Evolutionary conservation across 2,797 vertebrate species (phyloP), one percentile per base, ranked within the genome.

Genomic region (Pogoniulus pusillus): DNA sequence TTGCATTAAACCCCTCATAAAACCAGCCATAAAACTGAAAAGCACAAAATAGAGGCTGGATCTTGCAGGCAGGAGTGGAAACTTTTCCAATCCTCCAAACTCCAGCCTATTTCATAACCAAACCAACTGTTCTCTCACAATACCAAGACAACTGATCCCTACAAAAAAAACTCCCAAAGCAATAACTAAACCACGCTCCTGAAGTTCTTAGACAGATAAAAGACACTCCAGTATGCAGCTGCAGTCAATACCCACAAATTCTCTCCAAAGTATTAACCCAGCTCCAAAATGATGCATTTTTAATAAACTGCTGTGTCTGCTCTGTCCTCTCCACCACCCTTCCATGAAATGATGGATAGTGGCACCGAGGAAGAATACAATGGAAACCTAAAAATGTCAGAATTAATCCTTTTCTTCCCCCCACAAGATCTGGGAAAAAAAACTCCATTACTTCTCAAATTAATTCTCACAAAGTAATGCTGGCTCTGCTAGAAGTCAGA

Each of bases 1-100:
- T 96, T 96, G 90, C 90, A 96, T 91, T 96, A 97, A 97, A 91
- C 89, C 92, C 91, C 93, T 95, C 91, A 96, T 85, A 93, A 91
- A 96, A 97, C 77, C 91, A 95, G 95, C 94, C 86, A 94, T 93
- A 90, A 96, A 96, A 83, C 1, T 47, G 79, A 58, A 58, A 57
- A 10, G 66, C 35, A 54, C 69, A 70, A 85, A 92, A 90, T 16
- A 87, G 65, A 4, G 1, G 82, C 75, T 29, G 59, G 64, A 59
- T 90, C 77, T 82, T 41, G 34, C 39, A 94, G 83, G 27, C 51
- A 72, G 34, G 62, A 69, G 68, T 7, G 71, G 82, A 35, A 93
- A 92, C 74, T 91, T 89, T 74, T 45, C 64, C 71, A 71, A 74
- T 53, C 71, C 77, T 94, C 14, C 89, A 88, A 76, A 88, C 7